These are phyloP conservation scores for Cyprinella venusta DNA, from an alignment of 2,797 vertebrate genomes.

Conservation along the genomic window DNA sequence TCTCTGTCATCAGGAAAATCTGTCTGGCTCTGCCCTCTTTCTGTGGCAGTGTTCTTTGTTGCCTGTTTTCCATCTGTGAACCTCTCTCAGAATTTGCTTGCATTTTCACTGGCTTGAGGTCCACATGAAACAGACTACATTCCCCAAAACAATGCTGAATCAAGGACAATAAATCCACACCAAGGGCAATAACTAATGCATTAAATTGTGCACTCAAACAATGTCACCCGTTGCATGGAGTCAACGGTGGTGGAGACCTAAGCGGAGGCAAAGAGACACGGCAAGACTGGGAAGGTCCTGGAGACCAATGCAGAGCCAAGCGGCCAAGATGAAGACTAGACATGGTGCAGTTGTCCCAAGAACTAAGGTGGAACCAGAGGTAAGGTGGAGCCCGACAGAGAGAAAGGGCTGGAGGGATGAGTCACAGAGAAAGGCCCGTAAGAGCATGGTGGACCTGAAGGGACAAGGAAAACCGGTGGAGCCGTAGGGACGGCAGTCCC, in stretches of 20 bases:
- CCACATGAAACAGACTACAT: not conserved
- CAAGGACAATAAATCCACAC: not conserved
- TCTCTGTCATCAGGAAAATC: slow-evolving; percentile 10
- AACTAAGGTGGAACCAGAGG: not conserved
- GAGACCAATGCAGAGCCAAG: not conserved
- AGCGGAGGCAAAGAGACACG: too few species aligned
- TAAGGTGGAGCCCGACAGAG: not conserved
- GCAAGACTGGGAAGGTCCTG: too few species aligned
- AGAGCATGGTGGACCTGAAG: not conserved
- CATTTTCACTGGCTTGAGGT: not conserved
- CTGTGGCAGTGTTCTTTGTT: not conserved
- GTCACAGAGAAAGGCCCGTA: not conserved
- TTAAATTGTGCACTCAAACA: not conserved
- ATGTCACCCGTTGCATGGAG: too few species aligned
- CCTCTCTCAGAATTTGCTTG: not conserved
- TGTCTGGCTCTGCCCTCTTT: slow-evolving; percentile 1
- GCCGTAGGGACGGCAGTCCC: not conserved
- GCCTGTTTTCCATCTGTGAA: not conserved
- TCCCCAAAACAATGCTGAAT: not conserved
- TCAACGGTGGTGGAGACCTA: not conserved
- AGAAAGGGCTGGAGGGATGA: not conserved
- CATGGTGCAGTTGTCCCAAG: too few species aligned
- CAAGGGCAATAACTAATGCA: not conserved
- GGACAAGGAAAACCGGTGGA: not conserved
- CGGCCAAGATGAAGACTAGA: not conserved